Percentiles rank a stretch among this genome's conserved stretches.
Conservation (phyloP, 2,797 vertebrate species). For the Amblyraja radiata region DNA sequence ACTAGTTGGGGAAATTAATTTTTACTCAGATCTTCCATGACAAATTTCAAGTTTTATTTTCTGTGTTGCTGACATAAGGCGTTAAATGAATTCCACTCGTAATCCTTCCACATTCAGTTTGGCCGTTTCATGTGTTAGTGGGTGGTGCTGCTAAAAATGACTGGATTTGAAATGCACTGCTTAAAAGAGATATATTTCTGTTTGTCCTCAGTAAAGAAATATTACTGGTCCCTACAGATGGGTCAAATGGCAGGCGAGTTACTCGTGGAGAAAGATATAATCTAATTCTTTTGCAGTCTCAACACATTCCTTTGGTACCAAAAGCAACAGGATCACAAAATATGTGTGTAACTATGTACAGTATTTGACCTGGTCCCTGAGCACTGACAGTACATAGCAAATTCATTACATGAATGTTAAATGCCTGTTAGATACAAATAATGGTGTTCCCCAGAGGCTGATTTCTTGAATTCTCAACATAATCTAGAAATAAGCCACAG, state of each 20-base stretch:
- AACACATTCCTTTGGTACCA: neutral
- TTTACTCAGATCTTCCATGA: constrained; percentile 20
- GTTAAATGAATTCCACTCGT: neutral
- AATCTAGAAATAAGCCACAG: neutral
- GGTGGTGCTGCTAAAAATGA: neutral
- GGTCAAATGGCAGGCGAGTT: too few species aligned
- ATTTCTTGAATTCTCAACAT: neutral
- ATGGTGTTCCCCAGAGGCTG: neutral
- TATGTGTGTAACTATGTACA: neutral
- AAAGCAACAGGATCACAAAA: neutral
- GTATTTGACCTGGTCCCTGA: neutral
- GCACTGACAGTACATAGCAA: neutral
- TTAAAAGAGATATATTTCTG: too few species aligned
- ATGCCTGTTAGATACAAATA: neutral
- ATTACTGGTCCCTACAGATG: neutral
- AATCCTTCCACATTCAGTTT: neutral
- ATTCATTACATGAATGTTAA: neutral
- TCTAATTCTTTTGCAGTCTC: neutral
- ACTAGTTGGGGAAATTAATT: neutral
- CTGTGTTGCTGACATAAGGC: neutral
- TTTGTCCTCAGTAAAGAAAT: neutral
- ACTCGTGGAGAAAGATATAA: neutral
- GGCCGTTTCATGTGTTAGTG: neutral
- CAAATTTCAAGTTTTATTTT: neutral
- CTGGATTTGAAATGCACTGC: neutral